Conservation (phyloP, 1,140 invertebrate genomes). For the Cydia strobilella region DNA sequence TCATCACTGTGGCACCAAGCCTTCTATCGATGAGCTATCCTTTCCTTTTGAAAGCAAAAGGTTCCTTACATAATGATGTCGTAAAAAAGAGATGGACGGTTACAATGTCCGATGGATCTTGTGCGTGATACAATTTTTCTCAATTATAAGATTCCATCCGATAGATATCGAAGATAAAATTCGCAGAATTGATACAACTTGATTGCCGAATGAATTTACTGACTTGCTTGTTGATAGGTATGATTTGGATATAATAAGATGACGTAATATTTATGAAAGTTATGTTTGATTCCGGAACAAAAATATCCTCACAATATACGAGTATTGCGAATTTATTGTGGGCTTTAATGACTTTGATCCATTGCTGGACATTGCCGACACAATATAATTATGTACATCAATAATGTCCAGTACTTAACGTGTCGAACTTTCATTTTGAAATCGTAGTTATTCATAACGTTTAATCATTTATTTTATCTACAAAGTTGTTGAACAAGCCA, state of each 20-base stretch:
- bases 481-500: not conserved
- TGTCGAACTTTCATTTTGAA: not conserved
- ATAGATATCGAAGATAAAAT: slow-evolving; percentile 15
- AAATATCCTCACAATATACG: not conserved
- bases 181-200: slow-evolving; percentile 16
- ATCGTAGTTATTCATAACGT: not conserved
- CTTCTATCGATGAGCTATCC: slow-evolving; percentile 10
- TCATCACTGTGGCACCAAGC: not conserved
- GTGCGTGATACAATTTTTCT: slow-evolving; percentile 20
- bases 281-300: not conserved
- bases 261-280: slow-evolving; percentile 5
- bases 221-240: not conserved
- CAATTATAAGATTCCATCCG: slow-evolving; percentile 5
- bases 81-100: not conserved
- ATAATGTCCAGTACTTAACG: not conserved
- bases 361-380: not conserved
- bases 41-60: slow-evolving; percentile 24
- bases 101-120: slow-evolving; percentile 11
- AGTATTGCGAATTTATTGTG: not conserved
- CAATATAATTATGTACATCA: not conserved
- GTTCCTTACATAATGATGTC: slow-evolving; percentile 28
- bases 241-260: slow-evolving; percentile 3
- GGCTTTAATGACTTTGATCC: not conserved
- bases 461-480: not conserved
- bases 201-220: slow-evolving; percentile 9